A percentile compares a stretch with the other conserved stretches of the same genome.
Conservation (phyloP, 2,888 invertebrate species). For the Callyntrura guangdongensis region DNA sequence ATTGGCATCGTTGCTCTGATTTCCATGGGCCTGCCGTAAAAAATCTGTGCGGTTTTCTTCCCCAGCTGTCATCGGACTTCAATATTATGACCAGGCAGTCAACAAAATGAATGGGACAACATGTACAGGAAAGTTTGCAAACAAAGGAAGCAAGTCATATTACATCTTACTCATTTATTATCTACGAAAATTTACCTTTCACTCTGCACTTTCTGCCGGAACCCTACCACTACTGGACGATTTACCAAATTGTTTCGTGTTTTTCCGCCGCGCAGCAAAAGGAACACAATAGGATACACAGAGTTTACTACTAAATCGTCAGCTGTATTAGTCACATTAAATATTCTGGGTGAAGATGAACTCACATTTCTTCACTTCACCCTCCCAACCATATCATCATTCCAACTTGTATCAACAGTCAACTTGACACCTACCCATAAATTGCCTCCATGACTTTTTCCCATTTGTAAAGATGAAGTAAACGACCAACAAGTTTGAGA, state of each 20-base stretch:
- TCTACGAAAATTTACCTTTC: conserved; percentile 36
- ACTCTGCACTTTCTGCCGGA: too few relatives aligned
- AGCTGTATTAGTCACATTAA: conserved; percentile 21
- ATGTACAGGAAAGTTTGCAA: too few relatives aligned
- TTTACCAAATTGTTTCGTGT: neutral
- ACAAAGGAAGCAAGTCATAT: neutral
- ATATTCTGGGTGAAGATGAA: neutral
- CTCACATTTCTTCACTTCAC: neutral
- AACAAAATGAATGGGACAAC: conserved; percentile 2
- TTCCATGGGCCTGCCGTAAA: conserved; percentile 63
- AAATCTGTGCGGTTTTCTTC: conserved; percentile 1
- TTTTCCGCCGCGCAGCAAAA: neutral
- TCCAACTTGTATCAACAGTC: neutral
- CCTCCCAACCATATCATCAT: conserved; percentile 29
- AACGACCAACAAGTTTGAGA: neutral
- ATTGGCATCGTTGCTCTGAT: conserved; percentile 64
- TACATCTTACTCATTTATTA: conserved; percentile 62
- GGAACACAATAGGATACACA: neutral
- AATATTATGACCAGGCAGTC: neutral
- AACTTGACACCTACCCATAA: too few relatives aligned
- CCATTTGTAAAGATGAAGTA: conserved; percentile 10
- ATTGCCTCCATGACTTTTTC: too few relatives aligned
- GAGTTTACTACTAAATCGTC: too few relatives aligned
- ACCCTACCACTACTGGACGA: conserved; percentile 42
- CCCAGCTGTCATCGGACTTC: neutral